Evolutionary conservation across 2,888 invertebrate genomes (phyloP), one percentile per base, ranked within the genome.

Genomic region (Tupiocoris notatus): DNA sequence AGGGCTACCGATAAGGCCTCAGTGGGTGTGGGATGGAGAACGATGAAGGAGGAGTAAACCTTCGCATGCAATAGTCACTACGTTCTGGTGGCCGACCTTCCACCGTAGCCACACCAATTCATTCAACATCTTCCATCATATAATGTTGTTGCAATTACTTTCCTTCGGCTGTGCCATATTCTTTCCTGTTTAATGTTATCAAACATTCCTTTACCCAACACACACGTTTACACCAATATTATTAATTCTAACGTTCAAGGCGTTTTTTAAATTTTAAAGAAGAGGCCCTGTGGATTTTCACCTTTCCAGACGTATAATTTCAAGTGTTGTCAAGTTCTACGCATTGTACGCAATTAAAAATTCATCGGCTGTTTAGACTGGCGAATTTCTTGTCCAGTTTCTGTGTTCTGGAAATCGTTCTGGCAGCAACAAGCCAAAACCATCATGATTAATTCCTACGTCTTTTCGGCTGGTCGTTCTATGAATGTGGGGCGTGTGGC

Each of bases 1-100:
- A 65, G 20, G 54, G 75, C 65, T 16, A 17, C 73, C 54, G 63
- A 62, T 62, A 73, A 63, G 62, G 21, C 24, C 12, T 24, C 6
- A 24, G 23, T 22, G 62, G 21, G 56, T 7, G 12, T 39, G 39
- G 39, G 39, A 7, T 39, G 39, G 6, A 12, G 39, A 39, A 39
- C 12, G 39, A 7, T 39, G 39, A 7, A 39, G 39, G 39, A 39
- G 39, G 39, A 39, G 39, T n/a, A 39, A 7, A 3, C 39, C 39
- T 39, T 39, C 6, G 39, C 39, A 39, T 39, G 39, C 39, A 39
- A 39, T 12, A 39, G 6, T 39, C 39, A 7, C 39, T 39, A n/a
- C n/a, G n/a, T n/a, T n/a, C n/a, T n/a, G n/a, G n/a, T n/a, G n/a
- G n/a, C n/a, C n/a, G n/a, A n/a, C n/a, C 39, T 39, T 3, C 39